Base-by-base conservation (phyloP, 2,113 vertebrate genomes). In the Gobius niger region DNA sequence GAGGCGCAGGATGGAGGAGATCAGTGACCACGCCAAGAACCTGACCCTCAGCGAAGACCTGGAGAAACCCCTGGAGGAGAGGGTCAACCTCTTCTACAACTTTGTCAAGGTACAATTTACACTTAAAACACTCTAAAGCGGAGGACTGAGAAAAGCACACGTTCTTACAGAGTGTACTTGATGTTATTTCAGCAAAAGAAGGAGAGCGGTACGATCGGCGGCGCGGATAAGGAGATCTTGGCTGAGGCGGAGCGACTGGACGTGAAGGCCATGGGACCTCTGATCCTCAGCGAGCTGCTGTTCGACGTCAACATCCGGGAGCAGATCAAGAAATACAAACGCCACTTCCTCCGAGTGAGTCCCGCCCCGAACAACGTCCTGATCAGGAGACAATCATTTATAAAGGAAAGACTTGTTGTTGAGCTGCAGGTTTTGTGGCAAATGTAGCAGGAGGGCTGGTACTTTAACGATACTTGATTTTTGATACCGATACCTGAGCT, bases 191-290 rank as follows among this genome's bases (percentile, higher is more conserved):
- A 99, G 98, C 94, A 97, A 85, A 98, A 95, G 92, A 99, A 98
- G 88, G 97, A 98, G 86, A 95, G 91, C 56, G 92, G 94, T 64
- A 85, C 95, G 61, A 96, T 99, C 24, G 95, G 96, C 18, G 85
- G 85, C 1, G 95, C 95, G 2, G 96, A 98, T 80, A 99, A 98
- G 80, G 98, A 99, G 63, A 96, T 99, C 86, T 86, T 99, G 81
- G 95, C 95, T 50, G 98, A 99, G 92, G 98, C 96, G 41, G 98
- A 99, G 91, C 94, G 96, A 69, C 92, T 99, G 89, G 98, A 99
- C 71, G 96, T 99, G 42, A 98, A 95, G 87, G 95, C 96, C 63
- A 97, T 98, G 96, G 98, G 96, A 24, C 96, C 98, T 0, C 94
- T 99, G 64, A 98, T 99, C 86, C 92, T 99, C 77, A 98, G 96